Conservation (phyloP, 2,113 vertebrate species). For the Gracilinanus agilis region DNA sequence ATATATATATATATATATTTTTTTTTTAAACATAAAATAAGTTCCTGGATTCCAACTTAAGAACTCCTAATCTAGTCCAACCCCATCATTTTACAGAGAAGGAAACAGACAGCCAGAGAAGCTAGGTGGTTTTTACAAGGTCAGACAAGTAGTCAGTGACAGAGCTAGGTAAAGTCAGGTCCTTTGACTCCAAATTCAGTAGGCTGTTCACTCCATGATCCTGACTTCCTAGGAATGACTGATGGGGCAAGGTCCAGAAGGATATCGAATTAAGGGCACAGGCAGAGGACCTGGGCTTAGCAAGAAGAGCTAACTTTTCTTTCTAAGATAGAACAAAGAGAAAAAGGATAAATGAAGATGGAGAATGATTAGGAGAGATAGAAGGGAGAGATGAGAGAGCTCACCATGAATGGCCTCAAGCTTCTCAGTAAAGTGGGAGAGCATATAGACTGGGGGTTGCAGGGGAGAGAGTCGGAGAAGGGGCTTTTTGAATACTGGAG, state of each 20-base stretch:
- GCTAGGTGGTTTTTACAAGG: conserved; percentile 15
- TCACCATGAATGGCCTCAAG: not conserved
- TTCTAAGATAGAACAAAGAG: no score
- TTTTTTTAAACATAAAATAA: no score
- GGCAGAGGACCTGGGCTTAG: no score
- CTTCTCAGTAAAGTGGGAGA: not conserved
- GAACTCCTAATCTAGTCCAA: not conserved
- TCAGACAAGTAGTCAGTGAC: not conserved
- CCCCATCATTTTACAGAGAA: no score
- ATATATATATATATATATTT: no score
- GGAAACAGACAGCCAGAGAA: not conserved
- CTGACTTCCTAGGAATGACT: conserved; percentile 24
- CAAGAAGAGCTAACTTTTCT: not conserved
- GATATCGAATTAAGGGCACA: not conserved
- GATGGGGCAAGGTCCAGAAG: not conserved
- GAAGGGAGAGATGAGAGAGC: not conserved
- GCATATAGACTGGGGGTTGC: not conserved
- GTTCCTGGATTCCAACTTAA: not conserved
- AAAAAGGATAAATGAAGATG: no score
- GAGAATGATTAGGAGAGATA: not conserved
- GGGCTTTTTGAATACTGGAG: not conserved
- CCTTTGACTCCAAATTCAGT: not conserved
- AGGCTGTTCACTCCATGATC: not conserved
- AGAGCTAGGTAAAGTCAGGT: conserved; percentile 12
- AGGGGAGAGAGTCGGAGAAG: not conserved